These are phyloP conservation scores for Gracilinanus agilis DNA, from an alignment of 2,113 vertebrate species.

Conservation along the genomic window DNA sequence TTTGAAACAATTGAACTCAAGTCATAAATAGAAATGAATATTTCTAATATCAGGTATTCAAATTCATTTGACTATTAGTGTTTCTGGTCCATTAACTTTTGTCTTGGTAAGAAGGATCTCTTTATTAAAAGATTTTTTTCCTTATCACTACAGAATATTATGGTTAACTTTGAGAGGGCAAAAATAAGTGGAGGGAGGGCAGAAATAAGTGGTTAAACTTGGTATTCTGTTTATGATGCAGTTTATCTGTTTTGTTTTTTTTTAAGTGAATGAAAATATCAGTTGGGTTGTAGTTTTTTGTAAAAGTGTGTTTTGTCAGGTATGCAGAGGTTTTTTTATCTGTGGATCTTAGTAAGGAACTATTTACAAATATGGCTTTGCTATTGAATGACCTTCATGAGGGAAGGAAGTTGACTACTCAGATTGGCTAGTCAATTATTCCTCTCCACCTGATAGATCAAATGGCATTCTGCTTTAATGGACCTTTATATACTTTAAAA, in stretches of 20 bases:
- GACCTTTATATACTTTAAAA: constrained; percentile 18
- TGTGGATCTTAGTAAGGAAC: not conserved
- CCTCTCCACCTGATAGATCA: constrained; percentile 45
- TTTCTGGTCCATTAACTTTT: constrained; percentile 23
- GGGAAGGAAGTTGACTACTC: constrained; percentile 47
- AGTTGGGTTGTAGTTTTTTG: constrained; percentile 20
- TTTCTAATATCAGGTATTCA: not conserved
- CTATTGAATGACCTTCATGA: constrained; percentile 21
- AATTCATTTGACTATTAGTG: not conserved
- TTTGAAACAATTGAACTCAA: not conserved
- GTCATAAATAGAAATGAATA: not conserved
- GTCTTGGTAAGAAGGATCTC: constrained; percentile 4
- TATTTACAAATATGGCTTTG: constrained; percentile 36
- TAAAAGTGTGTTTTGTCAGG: constrained; percentile 48
- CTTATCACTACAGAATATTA: not conserved
- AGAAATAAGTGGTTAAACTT: not conserved
- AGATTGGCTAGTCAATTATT: constrained; percentile 50
- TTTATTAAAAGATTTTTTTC: not conserved
- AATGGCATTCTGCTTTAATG: constrained; percentile 27
- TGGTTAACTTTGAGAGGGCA: no score
- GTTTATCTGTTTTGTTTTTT: not conserved
- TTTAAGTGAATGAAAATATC: not conserved
- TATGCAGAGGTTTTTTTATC: constrained; percentile 26
- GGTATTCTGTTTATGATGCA: not conserved
- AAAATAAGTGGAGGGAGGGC: no score